phyloP scores from a whole-genome alignment of 2,113 vertebrate genomes.

The Lynx canadensis region DNA sequence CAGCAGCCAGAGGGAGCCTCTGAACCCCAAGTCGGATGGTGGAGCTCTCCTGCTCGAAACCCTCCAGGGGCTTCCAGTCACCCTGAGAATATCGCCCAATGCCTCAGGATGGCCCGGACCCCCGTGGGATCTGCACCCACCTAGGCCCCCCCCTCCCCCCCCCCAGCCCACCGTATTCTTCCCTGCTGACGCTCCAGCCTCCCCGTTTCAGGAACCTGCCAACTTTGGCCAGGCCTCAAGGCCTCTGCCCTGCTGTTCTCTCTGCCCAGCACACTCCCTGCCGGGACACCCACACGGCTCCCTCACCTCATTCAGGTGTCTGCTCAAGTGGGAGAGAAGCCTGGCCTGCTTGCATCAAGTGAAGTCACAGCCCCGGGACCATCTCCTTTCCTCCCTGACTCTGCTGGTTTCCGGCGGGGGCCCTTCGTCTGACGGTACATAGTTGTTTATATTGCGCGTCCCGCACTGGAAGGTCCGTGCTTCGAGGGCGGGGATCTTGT shows the following conservation, averaged over 20 bases:
- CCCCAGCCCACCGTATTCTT: background rate
- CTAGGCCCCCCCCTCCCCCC: too few relatives aligned
- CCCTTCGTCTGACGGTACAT: background rate
- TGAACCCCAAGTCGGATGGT: background rate
- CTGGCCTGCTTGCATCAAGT: background rate
- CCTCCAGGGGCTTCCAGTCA: background rate
- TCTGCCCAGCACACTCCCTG: background rate
- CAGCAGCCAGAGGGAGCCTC: background rate
- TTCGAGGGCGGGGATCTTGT: background rate
- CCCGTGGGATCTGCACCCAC: fast-evolving
- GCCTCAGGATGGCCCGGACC: background rate
- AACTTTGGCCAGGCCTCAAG: background rate
- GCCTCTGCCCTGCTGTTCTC: background rate
- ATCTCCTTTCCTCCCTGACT: background rate
- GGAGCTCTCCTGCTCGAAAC: background rate
- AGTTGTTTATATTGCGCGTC: background rate
- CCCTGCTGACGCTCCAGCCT: background rate
- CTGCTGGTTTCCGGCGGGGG: background rate
- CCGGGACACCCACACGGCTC: background rate
- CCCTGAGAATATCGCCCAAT: background rate
- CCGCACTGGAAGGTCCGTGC: background rate
- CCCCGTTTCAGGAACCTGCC: background rate
- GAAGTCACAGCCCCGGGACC: background rate
- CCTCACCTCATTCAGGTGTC: background rate
- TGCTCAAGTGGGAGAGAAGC: background rate